Evolutionary conservation across 2,888 invertebrate species (phyloP).

Genomic region (Athalia cordata): DNA sequence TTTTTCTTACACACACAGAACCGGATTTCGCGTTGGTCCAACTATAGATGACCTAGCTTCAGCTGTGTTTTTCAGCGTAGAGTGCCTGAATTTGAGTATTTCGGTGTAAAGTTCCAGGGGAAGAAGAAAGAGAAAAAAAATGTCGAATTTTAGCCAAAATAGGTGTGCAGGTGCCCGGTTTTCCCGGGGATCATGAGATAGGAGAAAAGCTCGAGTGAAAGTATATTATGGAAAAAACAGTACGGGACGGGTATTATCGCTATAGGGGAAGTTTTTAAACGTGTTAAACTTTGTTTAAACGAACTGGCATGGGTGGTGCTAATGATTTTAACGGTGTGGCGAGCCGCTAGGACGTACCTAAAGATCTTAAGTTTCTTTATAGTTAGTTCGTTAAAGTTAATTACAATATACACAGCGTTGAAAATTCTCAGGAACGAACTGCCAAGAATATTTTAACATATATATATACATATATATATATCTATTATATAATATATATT

Average conservation of each 20-base stretch:
- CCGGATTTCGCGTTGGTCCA: neutral
- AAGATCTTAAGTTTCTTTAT: neutral
- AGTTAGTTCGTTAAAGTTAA: conserved; percentile 22
- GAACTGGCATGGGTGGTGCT: neutral
- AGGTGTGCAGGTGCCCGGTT: neutral
- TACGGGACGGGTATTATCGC: too few species aligned
- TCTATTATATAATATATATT: too few species aligned
- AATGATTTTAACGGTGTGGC: conserved; percentile 19
- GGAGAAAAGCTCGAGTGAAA: neutral
- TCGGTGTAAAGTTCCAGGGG: neutral
- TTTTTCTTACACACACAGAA: neutral
- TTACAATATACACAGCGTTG: conserved; percentile 2
- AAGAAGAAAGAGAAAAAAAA: neutral
- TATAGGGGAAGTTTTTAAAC: neutral
- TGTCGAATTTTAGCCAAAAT: neutral
- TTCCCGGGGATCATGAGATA: neutral
- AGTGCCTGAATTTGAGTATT: neutral
- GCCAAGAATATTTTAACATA: conserved; percentile 1
- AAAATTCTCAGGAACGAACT: neutral
- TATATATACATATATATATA: neutral
- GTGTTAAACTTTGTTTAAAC: neutral
- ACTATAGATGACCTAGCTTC: neutral
- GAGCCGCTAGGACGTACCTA: neutral
- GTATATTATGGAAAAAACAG: neutral
- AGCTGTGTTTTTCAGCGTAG: neutral